Evolutionary conservation across 1,140 invertebrate genomes (phyloP).

Genomic region (Eriosoma lanigerum): DNA sequence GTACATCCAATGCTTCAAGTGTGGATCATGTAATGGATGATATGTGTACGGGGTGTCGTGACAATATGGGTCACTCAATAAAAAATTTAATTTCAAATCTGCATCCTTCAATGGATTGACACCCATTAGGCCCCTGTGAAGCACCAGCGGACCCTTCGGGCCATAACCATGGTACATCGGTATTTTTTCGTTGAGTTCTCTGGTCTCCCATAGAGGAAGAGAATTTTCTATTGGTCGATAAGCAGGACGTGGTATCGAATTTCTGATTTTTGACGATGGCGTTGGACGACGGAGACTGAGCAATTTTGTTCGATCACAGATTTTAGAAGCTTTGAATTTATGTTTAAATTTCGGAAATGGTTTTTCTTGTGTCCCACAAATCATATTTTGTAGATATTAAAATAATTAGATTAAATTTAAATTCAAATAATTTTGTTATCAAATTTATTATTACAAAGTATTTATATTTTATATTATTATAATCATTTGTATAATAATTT

Average conservation of each 20-base stretch:
- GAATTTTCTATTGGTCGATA: background rate
- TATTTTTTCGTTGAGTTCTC: constrained; percentile 26
- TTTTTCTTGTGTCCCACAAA: constrained; percentile 3
- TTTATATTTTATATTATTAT: no score
- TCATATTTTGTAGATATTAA: background rate
- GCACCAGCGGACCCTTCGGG: background rate
- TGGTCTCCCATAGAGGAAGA: background rate
- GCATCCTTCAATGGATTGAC: background rate
- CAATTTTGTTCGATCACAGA: background rate
- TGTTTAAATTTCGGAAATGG: background rate
- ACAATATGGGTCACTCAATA: background rate
- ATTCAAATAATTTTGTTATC: no score
- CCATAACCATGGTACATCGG: constrained; percentile 11
- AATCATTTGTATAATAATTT: no score
- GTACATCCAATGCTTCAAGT: background rate
- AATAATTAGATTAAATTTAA: no score
- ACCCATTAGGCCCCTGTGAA: constrained; percentile 1
- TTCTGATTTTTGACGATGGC: background rate
- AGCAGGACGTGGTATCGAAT: background rate
- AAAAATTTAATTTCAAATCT: background rate
- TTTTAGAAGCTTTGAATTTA: background rate
- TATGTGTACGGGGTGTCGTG: background rate
- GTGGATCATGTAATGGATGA: constrained; percentile 19
- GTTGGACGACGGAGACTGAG: background rate
- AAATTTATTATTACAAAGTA: no score